Conservation (phyloP, 2,797 vertebrate genomes). For the Hapalemur alaotrensis region DNA sequence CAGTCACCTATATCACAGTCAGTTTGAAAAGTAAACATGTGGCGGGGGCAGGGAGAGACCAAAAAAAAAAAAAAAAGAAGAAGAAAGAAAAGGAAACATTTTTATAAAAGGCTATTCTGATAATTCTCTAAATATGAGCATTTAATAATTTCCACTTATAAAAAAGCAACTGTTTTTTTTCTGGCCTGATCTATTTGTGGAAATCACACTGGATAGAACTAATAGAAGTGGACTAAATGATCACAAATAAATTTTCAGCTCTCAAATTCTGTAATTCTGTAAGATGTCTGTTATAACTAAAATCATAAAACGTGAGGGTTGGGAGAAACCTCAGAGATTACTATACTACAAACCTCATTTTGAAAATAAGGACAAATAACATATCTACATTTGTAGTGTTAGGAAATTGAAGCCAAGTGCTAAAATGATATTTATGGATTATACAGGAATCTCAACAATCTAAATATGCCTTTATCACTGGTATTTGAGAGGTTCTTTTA, state of each 20-base stretch:
- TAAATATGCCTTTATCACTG: neutral
- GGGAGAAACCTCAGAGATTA: neutral
- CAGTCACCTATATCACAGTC: neutral
- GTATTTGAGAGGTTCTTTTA: neutral
- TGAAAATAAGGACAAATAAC: neutral
- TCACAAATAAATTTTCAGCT: neutral
- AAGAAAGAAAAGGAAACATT: neutral
- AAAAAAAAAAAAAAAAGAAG: too few relatives aligned
- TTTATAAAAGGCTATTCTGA: neutral
- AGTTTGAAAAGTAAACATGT: neutral
- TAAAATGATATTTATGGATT: neutral
- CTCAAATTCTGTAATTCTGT: neutral
- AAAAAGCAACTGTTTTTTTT: conserved; percentile 15
- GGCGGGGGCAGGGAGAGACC: too few relatives aligned
- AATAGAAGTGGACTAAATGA: neutral
- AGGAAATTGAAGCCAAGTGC: conserved; percentile 26
- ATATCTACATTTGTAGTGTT: neutral
- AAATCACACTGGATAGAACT: neutral
- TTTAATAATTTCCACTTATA: conserved; percentile 9
- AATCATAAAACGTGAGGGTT: conserved; percentile 15
- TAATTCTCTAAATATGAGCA: neutral
- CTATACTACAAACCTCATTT: neutral
- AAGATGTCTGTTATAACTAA: conserved; percentile 28
- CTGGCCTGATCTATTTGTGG: neutral
- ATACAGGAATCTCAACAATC: neutral